Evolutionary conservation across 2,888 invertebrate genomes (phyloP), one percentile per base, ranked within the genome.

Genomic region (Dioctria rufipes): DNA sequence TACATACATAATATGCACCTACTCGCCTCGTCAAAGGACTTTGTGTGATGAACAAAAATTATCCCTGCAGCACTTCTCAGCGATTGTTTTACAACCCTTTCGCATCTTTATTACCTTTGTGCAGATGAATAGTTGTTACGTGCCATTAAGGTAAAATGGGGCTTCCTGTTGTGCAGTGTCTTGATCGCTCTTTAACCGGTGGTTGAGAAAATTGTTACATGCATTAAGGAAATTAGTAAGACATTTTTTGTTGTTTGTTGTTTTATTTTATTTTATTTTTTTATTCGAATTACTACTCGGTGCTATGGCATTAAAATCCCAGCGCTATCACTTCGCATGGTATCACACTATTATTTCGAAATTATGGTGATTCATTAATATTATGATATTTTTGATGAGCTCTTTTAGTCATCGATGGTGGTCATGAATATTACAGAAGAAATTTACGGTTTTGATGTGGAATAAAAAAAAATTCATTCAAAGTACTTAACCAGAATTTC

Each of bases 1-100:
- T 73, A 25, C 11, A 54, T 51, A 60, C 25, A 25, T 25, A 25
- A 25, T 25, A 25, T 25, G 25, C 25, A 25, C 25, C 25, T 25
- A 25, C 13, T 54, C 58, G 58, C 73, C n/a, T 73, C 73, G 73
- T 58, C 13, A 43, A 42, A 73, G 73, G 73, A 73, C 13, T 73
- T 71, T 58, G 13, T 40, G 51, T 58, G 42, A 73, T 73, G 73
- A n/a, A 25, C 13, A 42, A n/a, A 73, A 73, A 42, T 58, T 37
- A 73, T 39, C 73, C 60, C 73, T 54, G 60, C 69, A 39, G 49
- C 69, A 46, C 25, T 69, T 69, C 40, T 58, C 43, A 51, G 25
- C 13, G 13, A 73, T 73, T 73, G 71, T 11, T 73, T 54, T 54
- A 54, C 54, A 54, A 54, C 73, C 54, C 60, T 37, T 73, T 60